phyloP scores from a whole-genome alignment of 2,797 vertebrate genomes.

The Myioborus miniatus region DNA sequence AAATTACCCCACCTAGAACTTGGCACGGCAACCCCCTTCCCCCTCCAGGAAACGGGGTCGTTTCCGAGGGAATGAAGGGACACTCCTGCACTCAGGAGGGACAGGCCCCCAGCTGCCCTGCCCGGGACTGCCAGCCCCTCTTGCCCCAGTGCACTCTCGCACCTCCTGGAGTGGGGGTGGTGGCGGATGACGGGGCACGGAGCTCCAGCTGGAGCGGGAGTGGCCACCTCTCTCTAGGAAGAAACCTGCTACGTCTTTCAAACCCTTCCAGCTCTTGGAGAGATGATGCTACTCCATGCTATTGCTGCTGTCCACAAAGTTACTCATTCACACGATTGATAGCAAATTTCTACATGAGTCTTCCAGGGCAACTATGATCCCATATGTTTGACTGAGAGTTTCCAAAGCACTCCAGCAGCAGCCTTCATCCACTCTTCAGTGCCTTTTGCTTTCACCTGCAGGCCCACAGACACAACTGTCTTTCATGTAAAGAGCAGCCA shows the following conservation, averaged over 20 bases:
- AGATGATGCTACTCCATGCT: accelerated
- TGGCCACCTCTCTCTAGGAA: accelerated
- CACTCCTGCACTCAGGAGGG: not conserved
- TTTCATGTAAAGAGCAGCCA: not conserved
- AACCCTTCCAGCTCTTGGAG: not conserved
- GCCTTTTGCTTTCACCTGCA: not conserved
- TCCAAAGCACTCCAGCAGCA: not conserved
- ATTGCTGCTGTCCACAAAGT: not conserved
- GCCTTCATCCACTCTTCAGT: accelerated
- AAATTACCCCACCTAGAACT: not conserved
- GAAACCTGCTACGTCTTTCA: not conserved
- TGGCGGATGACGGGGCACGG: accelerated
- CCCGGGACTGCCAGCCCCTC: not conserved
- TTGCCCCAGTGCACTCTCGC: no score
- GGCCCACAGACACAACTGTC: not conserved
- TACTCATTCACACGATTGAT: not conserved
- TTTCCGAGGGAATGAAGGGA: not conserved
- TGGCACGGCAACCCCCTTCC: accelerated
- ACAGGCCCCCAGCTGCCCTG: not conserved
- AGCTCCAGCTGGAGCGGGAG: accelerated
- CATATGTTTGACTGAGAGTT: not conserved
- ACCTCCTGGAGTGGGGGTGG: accelerated
- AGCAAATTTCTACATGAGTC: not conserved
- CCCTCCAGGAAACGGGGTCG: accelerated
- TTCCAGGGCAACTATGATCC: accelerated